Evolutionary conservation across 2,888 invertebrate species (phyloP).

Genomic region (Microdon myrmicae): DNA sequence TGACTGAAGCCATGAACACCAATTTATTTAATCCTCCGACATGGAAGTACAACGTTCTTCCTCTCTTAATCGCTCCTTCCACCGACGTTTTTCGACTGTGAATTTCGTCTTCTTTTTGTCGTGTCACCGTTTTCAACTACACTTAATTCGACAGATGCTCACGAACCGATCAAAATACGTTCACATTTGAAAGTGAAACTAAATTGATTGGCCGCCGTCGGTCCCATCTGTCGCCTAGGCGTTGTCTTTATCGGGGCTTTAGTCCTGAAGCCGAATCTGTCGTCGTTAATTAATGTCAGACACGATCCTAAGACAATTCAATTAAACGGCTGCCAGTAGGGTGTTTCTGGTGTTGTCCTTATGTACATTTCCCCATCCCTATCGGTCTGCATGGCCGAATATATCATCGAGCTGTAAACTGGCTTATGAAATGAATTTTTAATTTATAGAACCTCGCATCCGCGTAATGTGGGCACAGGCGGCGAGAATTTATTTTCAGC

Average conservation of each 20-base stretch:
- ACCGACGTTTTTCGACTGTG: too few species aligned
- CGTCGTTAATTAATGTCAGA: constrained; percentile 38
- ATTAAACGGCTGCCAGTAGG: constrained; percentile 31
- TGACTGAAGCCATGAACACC: too few species aligned
- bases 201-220: not conserved
- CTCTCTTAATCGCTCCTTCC: too few species aligned
- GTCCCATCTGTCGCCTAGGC: not conserved
- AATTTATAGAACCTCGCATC: constrained; percentile 20
- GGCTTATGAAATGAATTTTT: constrained; percentile 33
- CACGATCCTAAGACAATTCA: constrained; percentile 28
- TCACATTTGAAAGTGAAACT: constrained; percentile 10
- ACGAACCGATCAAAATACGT: constrained; percentile 17
- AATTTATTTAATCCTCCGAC: too few species aligned
- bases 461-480: constrained; percentile 33
- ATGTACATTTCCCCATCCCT: not conserved
- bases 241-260: too few species aligned
- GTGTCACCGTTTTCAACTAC: too few species aligned
- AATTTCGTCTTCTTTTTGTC: too few species aligned
- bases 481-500: constrained; percentile 36
- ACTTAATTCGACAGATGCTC: constrained; percentile 14
- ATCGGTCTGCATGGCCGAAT: constrained; percentile 3
- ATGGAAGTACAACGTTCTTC: too few species aligned
- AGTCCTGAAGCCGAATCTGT: too few species aligned
- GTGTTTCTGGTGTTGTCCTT: constrained; percentile 9
- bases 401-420: constrained; percentile 3